Base-by-base conservation (phyloP, 2,113 vertebrate species). In the Etheostoma cragini region DNA sequence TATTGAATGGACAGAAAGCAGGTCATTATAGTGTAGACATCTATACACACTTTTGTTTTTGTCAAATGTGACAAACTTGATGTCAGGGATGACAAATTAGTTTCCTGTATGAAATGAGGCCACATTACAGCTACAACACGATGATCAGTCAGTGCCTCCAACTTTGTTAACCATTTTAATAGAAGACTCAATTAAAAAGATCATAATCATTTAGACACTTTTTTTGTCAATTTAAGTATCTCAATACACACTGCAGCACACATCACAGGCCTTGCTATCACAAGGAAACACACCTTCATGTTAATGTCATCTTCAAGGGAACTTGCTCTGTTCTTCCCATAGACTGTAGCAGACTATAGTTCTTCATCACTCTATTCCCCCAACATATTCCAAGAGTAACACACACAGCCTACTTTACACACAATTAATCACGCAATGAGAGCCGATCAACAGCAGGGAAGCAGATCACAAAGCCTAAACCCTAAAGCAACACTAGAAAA, bases 41-140 rank as follows among this genome's bases (percentile, higher is more conserved):
- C 15, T 65, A 33, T 47, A 71, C 35, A 76, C 67, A 76, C 35
- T 56, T 66, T 76, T 35, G 13, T 47, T 52, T 74, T 19, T 26
- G 22, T 24, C 49, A 66, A 22, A 71, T 1, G 6, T 68, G 61
- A 53, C 15, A 56, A 72, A 74, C 45, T 33, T 45, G 62, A 61
- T 17, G 21, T 30, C 21, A 46, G 22, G 24, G 61, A 70, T 52
- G 67, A 16, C 11, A 52, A 22, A 6, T 73, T 26, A 7, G 64
- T 77, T 87, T 78, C 80, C 80, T 89, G 64, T 69, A 4, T 63
- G 33, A 69, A 85, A 76, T 56, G 2, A 70, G 68, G 50, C 46
- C 22, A 45, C 14, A 0, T 6, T 30, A 16, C 38, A 80, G 65
- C 38, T 22, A 17, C 26, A 57, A 13, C 1, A 46, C 1, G 19